phyloP scores from a whole-genome alignment of 2,888 invertebrate species.

The Dryobota labecula region DNA sequence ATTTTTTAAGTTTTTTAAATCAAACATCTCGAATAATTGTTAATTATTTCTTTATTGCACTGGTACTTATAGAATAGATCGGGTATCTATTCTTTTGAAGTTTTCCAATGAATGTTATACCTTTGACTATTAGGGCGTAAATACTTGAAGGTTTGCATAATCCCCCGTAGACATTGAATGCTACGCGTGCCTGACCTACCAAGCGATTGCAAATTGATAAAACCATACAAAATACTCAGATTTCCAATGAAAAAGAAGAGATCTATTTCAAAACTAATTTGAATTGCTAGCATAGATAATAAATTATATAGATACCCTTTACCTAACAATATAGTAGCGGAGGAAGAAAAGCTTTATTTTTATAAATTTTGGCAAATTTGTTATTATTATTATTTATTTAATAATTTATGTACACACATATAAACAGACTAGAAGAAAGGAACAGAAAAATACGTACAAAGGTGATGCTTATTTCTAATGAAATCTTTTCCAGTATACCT shows the following conservation, averaged over 20 bases:
- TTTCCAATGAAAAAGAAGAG: slow-evolving; percentile 3
- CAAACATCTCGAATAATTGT: not conserved
- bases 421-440: too few relatives aligned
- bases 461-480: too few relatives aligned
- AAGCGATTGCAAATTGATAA: slow-evolving; percentile 30
- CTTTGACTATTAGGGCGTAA: not conserved
- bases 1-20: not conserved
- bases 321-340: not conserved
- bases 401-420: too few relatives aligned
- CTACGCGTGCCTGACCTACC: slow-evolving; percentile 7
- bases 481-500: too few relatives aligned
- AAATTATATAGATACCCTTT: not conserved
- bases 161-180: slow-evolving; percentile 8
- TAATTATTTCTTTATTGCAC: slow-evolving; percentile 1
- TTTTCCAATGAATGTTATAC: slow-evolving; percentile 9
- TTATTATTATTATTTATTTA: too few relatives aligned
- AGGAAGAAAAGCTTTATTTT: not conserved
- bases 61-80: not conserved
- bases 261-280: slow-evolving; percentile 30
- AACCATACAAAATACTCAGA: slow-evolving; percentile 41
- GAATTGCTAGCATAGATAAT: not conserved
- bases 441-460: too few relatives aligned
- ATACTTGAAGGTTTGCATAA: slow-evolving; percentile 23
- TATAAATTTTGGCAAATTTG: not conserved
- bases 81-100: not conserved